Percentiles rank a stretch among this genome's conserved stretches.
Conservation (phyloP, 2,797 vertebrate genomes). For the Phalanger gymnotis region DNA sequence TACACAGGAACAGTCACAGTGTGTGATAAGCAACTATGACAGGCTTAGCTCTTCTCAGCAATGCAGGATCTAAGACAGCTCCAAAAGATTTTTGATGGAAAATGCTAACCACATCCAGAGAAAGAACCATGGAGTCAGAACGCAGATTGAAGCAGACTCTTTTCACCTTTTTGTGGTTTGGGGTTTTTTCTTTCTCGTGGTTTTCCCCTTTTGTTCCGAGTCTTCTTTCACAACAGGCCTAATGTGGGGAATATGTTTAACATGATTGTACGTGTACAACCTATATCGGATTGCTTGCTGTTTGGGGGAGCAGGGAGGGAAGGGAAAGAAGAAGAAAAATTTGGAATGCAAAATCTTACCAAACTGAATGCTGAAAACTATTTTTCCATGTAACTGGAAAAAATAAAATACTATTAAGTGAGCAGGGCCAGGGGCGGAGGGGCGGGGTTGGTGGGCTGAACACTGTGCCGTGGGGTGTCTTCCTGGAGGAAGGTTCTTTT, state of each 20-base stretch:
- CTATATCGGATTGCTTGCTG: background rate
- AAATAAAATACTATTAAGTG: background rate
- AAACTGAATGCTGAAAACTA: background rate
- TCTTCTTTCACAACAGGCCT: background rate
- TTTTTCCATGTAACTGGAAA: background rate
- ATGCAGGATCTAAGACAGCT: background rate
- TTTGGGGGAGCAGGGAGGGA: background rate
- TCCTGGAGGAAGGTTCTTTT: background rate
- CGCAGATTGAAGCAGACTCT: background rate
- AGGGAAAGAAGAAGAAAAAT: background rate
- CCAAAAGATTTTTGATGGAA: background rate
- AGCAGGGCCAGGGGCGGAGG: no score
- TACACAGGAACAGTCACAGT: background rate
- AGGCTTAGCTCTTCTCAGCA: background rate
- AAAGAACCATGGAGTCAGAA: background rate
- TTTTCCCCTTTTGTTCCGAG: background rate
- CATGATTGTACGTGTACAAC: background rate
- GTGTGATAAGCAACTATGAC: background rate
- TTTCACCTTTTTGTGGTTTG: background rate
- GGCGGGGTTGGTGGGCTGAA: no score
- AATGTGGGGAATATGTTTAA: background rate
- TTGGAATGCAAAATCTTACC: background rate
- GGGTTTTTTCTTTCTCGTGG: background rate
- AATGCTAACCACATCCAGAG: background rate
- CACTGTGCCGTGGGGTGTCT: background rate